These are phyloP conservation scores for Pongo pygmaeus DNA, from an alignment of 2,113 vertebrate genomes.

Conservation along the genomic window DNA sequence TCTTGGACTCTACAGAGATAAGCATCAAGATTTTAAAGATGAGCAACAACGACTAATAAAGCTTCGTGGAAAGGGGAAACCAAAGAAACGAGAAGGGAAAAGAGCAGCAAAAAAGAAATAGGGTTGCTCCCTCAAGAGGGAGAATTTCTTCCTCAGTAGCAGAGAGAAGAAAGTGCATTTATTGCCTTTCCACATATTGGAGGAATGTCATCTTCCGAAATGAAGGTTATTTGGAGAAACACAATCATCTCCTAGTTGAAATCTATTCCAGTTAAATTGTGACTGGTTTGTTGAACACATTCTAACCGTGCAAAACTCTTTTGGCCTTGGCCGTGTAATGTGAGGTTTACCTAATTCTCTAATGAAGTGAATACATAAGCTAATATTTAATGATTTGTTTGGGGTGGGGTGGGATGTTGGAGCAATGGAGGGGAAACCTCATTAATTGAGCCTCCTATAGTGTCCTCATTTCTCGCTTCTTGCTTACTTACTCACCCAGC, in stretches of 20 bases:
- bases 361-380: not conserved
- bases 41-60: conserved; percentile 93
- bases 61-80: conserved; percentile 94
- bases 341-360: conserved; percentile 6
- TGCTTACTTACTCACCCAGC: not conserved
- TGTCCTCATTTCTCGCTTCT: not conserved
- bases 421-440: not conserved
- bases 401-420: not conserved
- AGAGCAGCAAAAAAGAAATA: conserved; percentile 93
- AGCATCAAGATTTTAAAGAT: conserved; percentile 97
- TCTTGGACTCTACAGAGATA: conserved; percentile 96
- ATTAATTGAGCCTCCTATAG: not conserved
- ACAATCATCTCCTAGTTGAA: accelerated
- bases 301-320: not conserved
- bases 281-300: conserved; percentile 3
- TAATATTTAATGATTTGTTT: not conserved
- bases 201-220: not conserved
- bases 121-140: not conserved
- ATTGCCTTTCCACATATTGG: not conserved
- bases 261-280: not conserved
- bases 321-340: not conserved
- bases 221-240: not conserved
- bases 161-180: not conserved
- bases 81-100: conserved; percentile 96
- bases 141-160: not conserved